These are phyloP conservation scores for Coenonympha glycerion DNA, from an alignment of 2,888 invertebrate genomes.

Conservation along the genomic window DNA sequence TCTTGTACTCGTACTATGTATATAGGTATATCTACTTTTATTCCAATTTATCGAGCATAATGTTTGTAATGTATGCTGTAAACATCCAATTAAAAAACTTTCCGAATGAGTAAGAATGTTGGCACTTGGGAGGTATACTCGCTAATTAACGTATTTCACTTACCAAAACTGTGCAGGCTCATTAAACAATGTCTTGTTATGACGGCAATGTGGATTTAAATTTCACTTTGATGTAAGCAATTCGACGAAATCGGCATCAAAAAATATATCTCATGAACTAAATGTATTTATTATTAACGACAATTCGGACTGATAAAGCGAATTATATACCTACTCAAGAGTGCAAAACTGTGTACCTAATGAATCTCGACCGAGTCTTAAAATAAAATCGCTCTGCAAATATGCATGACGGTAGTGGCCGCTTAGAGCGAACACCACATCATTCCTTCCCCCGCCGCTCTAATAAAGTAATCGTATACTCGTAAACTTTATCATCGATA, in stretches of 20 bases:
- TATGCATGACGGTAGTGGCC: conserved; percentile 4
- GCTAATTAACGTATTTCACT: neutral
- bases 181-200: neutral
- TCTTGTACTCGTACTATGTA: conserved; percentile 20
- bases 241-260: conserved; percentile 1
- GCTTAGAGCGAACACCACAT: conserved; percentile 5
- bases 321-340: neutral
- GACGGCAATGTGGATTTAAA: conserved; percentile 4
- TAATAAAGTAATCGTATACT: conserved; percentile 44
- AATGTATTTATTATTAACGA: neutral
- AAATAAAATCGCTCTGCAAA: conserved; percentile 2
- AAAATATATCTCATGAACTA: neutral
- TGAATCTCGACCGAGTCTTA: conserved; percentile 2
- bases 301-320: neutral
- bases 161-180: neutral
- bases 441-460: conserved; percentile 26
- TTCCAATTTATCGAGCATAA: conserved; percentile 12
- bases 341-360: neutral
- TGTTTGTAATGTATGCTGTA: neutral
- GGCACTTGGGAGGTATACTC: neutral
- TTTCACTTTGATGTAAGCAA: conserved; percentile 2
- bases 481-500: conserved; percentile 26
- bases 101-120: neutral
- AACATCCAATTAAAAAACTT: conserved; percentile 2
- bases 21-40: conserved; percentile 14